Conservation (phyloP, 2,797 vertebrate species). For the Erpetoichthys calabaricus region DNA sequence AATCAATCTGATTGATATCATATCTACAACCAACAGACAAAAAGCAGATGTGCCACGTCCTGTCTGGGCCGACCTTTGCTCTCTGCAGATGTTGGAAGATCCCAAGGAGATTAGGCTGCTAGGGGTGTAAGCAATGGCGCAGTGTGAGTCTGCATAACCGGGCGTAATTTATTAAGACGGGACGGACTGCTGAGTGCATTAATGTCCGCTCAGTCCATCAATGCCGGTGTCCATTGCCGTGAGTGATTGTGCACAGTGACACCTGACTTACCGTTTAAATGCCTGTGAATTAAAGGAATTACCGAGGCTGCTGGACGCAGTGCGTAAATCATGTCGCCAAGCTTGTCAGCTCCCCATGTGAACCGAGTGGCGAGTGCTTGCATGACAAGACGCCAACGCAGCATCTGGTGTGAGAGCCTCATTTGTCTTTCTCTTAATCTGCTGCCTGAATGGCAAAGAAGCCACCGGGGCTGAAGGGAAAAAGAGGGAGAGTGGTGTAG, state of each 20-base stretch:
- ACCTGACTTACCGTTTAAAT: conserved; percentile 23
- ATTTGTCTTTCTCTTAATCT: no score
- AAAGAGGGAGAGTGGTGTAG: no score
- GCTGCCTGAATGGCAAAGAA: no score
- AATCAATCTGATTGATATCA: no score
- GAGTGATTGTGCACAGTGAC: conserved; percentile 26
- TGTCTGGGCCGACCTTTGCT: conserved; percentile 16
- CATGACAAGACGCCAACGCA: no score
- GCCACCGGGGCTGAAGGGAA: no score
- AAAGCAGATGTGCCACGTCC: conserved; percentile 24
- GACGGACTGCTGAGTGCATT: conserved; percentile 19
- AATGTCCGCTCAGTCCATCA: conserved; percentile 22
- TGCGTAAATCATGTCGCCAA: conserved; percentile 11
- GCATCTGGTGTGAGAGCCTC: no score
- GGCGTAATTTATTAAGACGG: conserved; percentile 23
- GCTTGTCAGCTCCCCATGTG: neutral
- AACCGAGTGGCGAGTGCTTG: neutral
- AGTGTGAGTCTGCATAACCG: conserved; percentile 20
- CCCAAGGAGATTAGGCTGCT: neutral
- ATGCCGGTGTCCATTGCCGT: conserved; percentile 21
- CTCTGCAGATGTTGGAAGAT: conserved; percentile 4
- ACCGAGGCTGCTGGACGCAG: conserved; percentile 11
- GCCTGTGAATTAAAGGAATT: conserved; percentile 21
- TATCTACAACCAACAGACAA: no score
- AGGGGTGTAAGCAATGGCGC: neutral